Base-by-base conservation (phyloP, 2,888 invertebrate genomes). In the Marasmarcha lunaedactyla region DNA sequence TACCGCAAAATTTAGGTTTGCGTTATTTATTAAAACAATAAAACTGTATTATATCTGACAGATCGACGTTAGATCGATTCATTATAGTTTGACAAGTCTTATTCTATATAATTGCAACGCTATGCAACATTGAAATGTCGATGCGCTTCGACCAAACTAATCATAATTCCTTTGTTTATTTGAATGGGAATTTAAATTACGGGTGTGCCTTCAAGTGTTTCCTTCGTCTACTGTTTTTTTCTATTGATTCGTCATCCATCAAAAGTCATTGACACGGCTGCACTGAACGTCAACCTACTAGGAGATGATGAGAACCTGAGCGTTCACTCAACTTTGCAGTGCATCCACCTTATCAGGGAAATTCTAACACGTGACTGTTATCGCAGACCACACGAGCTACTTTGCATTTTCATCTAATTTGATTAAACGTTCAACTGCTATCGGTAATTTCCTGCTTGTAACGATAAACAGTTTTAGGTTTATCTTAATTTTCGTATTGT, bases 211-310 rank as follows among this genome's bases (percentile, higher is more conserved):
- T 20, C 20, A 20, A 20, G 20, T 20, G 20, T 10, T 30, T 11
- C 30, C 30, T 30, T 30, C 30, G 30, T 30, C 30, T 30, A 30
- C 2, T 12, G 15, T 15, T 14, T 41, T 41, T 39, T 39, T 44
- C 41, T 41, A 38, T 33, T 12, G 62, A 74, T 74, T 76, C 73
- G 74, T 74, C 74, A 72, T 73, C 71, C 63, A 60, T 69, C 68
- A 69, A 34, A n/a, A 71, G 79, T 79, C 79, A 78, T 71, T 78
- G 79, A 78, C 77, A 77, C 66, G 57, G 57, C 59, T 77, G 74
- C 76, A 77, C 55, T 55, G 55, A 53, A 55, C 55, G 67, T 58
- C 62, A 57, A 65, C 64, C 66, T 70, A 76, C 74, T 67, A 70
- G 72, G 72, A 67, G 63, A 68, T 67, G 66, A 78, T 74, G 68